Evolutionary conservation across 2,888 invertebrate species (phyloP), one percentile per base, ranked within the genome.

Genomic region (Athripsodes cinereus): DNA sequence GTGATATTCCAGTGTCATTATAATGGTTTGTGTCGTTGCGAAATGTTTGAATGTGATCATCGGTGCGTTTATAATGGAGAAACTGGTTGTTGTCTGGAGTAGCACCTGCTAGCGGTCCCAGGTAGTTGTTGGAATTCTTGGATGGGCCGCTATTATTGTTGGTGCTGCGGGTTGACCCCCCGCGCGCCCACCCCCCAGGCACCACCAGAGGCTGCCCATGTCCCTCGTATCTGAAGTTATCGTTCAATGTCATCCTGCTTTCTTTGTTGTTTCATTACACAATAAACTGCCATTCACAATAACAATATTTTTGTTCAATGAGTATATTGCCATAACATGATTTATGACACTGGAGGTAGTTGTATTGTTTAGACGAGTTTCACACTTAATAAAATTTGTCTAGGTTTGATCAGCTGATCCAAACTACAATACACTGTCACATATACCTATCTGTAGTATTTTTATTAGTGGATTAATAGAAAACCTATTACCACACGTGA

Each of bases 111-210:
- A 26, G 26, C 10, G 3, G 26, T 40, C 40, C 40, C 40, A 40
- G 40, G 40, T 40, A 40, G 40, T 16, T 40, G 53, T 58, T 54
- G 51, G 50, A 53, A 51, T 58, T 58, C 58, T 51, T 58, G 31
- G 51, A 40, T 20, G 51, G 22, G 13, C 40, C 54, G 51, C 53
- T 54, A 34, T 58, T 58, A 53, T 58, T 58, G 54, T 58, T 55
- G 40, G 8, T 40, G 49, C 50, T 21, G 22, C n/a, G 20, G 13
- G 22, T 21, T 19, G 26, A 35, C 20, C 10, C 26, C 31, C 2
- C 46, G 2, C 40, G 40, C 16, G 10, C 40, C 34, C 48, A 48
- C 22, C 26, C 20, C 49, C 19, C 21, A 1, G 49, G 22, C 19
- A 11, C 51, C n/a, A 51, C 22, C 26, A 51, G 56, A 19, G 56